Conservation (phyloP, 2,888 invertebrate species). For the Watsonalla binaria region DNA sequence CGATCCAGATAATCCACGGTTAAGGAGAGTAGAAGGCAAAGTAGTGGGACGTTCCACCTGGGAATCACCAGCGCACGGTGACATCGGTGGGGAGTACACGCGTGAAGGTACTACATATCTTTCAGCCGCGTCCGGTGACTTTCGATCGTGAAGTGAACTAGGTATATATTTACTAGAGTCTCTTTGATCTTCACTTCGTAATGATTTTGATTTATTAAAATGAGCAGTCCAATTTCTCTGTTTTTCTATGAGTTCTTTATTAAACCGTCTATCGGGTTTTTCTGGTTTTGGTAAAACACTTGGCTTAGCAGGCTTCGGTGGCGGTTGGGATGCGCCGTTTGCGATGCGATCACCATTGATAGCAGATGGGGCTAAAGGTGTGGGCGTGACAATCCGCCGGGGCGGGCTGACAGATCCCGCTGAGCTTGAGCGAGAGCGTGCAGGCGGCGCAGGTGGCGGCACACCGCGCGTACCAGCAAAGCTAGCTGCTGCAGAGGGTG, state of each 20-base stretch:
- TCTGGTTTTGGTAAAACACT: constrained; percentile 85
- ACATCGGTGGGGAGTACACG: constrained; percentile 74
- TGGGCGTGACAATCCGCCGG: constrained; percentile 75
- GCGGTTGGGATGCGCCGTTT: constrained; percentile 68
- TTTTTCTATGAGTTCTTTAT: constrained; percentile 92
- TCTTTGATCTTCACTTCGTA: constrained; percentile 53
- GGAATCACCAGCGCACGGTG: constrained; percentile 80
- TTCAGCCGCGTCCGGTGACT: constrained; percentile 58
- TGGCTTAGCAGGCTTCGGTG: constrained; percentile 73
- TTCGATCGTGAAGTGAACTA: constrained; percentile 55
- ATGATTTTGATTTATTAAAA: constrained; percentile 87
- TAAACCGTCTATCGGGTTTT: constrained; percentile 90
- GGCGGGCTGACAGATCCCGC: constrained; percentile 81
- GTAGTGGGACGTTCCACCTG: constrained; percentile 62
- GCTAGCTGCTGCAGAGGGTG: constrained; percentile 74
- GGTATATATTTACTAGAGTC: constrained; percentile 51
- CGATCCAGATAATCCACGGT: constrained; percentile 50
- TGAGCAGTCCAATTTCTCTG: constrained; percentile 96
- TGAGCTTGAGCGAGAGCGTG: constrained; percentile 82
- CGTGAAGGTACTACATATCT: constrained; percentile 64
- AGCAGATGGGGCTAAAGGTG: constrained; percentile 61
- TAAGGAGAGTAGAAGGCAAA: constrained; percentile 59
- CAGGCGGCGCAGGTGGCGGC: constrained; percentile 74
- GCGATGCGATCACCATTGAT: constrained; percentile 61
- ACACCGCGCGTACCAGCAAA: constrained; percentile 76